Conservation (phyloP, 2,888 invertebrate genomes). For the Dynastes grantii region DNA sequence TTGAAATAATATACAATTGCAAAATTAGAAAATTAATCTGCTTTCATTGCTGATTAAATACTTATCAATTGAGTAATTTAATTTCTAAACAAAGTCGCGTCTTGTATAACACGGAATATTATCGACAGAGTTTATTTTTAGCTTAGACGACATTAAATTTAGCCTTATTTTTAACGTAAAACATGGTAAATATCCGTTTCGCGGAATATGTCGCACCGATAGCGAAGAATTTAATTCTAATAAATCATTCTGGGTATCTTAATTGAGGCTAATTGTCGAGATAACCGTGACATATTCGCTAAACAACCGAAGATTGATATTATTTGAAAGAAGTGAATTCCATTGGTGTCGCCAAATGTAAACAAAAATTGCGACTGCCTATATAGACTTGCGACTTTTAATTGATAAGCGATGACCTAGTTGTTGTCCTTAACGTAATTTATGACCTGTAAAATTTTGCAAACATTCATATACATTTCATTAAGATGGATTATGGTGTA, state of each 20-base stretch:
- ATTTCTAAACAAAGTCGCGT: no score
- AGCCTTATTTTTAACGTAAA: neutral
- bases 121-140: no score
- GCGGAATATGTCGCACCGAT: neutral
- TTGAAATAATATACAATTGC: neutral
- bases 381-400: neutral
- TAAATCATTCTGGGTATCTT: neutral
- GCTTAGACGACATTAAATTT: no score
- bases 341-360: neutral
- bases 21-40: no score
- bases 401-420: neutral
- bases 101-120: no score
- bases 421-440: neutral
- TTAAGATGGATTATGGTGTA: no score
- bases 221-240: slow-evolving; percentile 4
- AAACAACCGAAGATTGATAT: neutral
- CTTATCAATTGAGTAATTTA: no score
- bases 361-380: neutral
- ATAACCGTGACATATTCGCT: slow-evolving; percentile 3
- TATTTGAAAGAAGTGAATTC: slow-evolving; percentile 1
- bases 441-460: slow-evolving; percentile 4
- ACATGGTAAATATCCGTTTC: neutral
- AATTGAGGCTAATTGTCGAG: slow-evolving; percentile 15
- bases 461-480: neutral
- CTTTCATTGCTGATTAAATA: no score